Evolutionary conservation across 1,140 invertebrate genomes (phyloP), one percentile per base, ranked within the genome.

Genomic region (Akabosia matsudoensis): DNA sequence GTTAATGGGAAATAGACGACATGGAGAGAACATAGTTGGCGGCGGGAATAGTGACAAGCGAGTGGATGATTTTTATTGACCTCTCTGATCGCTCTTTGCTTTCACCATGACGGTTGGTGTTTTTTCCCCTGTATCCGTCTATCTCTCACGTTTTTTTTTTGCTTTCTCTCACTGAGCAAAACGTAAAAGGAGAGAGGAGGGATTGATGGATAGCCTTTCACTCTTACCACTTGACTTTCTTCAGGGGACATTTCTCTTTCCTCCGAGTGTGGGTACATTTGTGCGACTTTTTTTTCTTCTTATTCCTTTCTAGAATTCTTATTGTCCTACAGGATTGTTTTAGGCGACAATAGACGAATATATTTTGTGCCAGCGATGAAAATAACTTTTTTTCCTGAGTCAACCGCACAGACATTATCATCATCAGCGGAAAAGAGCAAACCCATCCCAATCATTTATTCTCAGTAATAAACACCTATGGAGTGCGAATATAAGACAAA

Each of bases 1-100:
- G 54, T n/a, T 61, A 61, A 61, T 61, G 54, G 54, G 54, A 61
- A 61, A 61, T 61, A 24, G 54, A 61, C 13, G 54, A 61, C 54
- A 22, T 61, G 54, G 54, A 51, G n/a, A n/a, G n/a, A 45, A 45
- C 37, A 45, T 10, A 45, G 18, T 18, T 45, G 7, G 18, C 7
- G 18, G 37, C 7, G 37, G 18, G 37, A 45, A 45, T 10, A 45
- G 7, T 7, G 37, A n/a, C n/a, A 45, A 45, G 37, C 7, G 37
- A 45, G 37, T 45, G 37, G 37, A 45, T 45, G 37, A 45, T 45
- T 45, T 45, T 45, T 45, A 45, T 45, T 45, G 37, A 45, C 37
- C 37, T 45, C 37, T 45, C 37, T 45, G 37, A 45, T 45, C 7
- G 37, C 37, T 45, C 37, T 45, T 45, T 45, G 18, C 37, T 45